phyloP scores from a whole-genome alignment of 2,797 vertebrate species.

The Anomalospiza imberbis region DNA sequence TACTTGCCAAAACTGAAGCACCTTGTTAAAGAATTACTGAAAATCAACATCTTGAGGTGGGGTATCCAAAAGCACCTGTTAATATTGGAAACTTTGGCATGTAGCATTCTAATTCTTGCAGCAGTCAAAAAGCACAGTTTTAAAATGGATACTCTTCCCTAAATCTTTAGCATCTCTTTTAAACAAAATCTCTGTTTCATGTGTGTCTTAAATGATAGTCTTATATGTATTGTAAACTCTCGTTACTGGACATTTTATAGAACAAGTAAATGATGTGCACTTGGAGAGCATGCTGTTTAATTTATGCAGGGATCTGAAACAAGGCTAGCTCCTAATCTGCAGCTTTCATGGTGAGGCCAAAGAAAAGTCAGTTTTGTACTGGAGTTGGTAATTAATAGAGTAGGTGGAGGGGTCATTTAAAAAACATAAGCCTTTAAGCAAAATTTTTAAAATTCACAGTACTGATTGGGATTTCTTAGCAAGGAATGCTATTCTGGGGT shows the following conservation, averaged over 20 bases:
- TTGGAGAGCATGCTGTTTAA: not conserved
- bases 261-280: not conserved
- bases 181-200: not conserved
- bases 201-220: not conserved
- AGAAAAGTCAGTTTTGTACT: constrained; percentile 14
- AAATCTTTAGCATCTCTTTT: not conserved
- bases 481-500: constrained; percentile 7
- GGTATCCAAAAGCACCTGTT: not conserved
- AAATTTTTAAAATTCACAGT: not conserved
- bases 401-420: constrained; percentile 50
- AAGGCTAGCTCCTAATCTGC: constrained; percentile 28
- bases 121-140: not conserved
- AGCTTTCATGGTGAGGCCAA: constrained; percentile 16
- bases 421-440: constrained; percentile 39
- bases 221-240: not conserved
- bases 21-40: not conserved
- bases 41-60: not conserved
- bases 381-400: constrained; percentile 54
- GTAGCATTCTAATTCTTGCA: not conserved
- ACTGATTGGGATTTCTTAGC: constrained; percentile 25
- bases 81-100: not conserved
- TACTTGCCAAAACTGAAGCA: not conserved
- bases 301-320: not conserved
- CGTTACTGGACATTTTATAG: not conserved
- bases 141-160: not conserved